Base-by-base conservation (phyloP, 2,113 vertebrate species). In the Herpailurus yagouaroundi region DNA sequence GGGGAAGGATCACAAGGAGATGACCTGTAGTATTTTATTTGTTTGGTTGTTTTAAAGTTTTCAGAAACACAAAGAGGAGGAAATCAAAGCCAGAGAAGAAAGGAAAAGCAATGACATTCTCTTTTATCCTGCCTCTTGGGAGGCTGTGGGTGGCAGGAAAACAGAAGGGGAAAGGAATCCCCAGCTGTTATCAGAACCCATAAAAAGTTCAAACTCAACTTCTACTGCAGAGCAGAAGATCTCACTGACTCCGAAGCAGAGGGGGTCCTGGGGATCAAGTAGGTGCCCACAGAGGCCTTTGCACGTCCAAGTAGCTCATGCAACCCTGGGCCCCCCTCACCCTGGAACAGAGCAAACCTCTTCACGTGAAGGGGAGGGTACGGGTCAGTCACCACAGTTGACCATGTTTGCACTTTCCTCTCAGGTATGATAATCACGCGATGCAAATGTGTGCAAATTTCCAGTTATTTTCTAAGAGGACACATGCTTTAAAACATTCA, bases 11-110 rank as follows among this genome's bases (percentile, higher is more conserved):
- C 16, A 57, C 77, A 95, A 79, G n/a, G 33, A 27, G 8, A 23
- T 77, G 71, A 94, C 71, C 18, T 89, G 7, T 73, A 77, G 74
- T 48, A 73, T 36, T 92, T 92, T 91, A 69, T 68, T 73, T 94
- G 74, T 97, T 97, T 97, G 31, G 69, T 97, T 97, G 52, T 89
- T 95, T 96, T 86, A 91, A 91, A 57, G 0, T 88, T 31, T 77
- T 88, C 45, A 7, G 64, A 94, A 94, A 92, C 80, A 81, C 38
- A 91, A 90, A 96, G 38, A 82, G 19, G 60, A 80, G 52, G 64
- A 87, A 95, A 97, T 96, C 94, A 97, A 98, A 97, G 68, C 36
- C 50, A 92, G 79, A 95, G 77, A 95, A 95, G 52, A 92, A 96
- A 95, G 87, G 55, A 85, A 87, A 88, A 79, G 41, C 12, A 48